Percentiles rank a stretch among this genome's conserved stretches.
Evolutionary conservation across 2,888 invertebrate species (phyloP).

Genomic region (Auanema freiburgensis): DNA sequence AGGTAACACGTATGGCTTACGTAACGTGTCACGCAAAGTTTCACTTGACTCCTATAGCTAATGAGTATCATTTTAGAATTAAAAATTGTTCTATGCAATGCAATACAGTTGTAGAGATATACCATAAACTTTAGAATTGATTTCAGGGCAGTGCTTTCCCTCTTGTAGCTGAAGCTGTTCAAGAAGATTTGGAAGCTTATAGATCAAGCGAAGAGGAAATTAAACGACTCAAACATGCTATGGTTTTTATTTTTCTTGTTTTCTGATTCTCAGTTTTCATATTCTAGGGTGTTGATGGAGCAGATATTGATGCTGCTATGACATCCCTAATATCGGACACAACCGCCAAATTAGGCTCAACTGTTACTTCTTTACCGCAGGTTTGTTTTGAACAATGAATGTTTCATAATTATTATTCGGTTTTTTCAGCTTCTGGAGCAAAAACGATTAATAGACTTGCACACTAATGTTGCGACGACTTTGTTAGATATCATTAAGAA

Average conservation of each 20-base stretch:
- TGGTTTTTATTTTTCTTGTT: conserved; percentile 70
- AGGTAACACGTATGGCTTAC: no score
- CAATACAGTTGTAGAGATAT: no score
- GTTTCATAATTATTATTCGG: not conserved
- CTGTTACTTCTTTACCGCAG: conserved; percentile 88
- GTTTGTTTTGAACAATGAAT: conserved; percentile 86
- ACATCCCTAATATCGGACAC: conserved; percentile 81
- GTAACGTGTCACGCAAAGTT: no score
- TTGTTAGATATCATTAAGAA: conserved; percentile 72
- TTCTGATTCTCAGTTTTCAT: conserved; percentile 4
- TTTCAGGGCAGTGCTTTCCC: conserved; percentile 68
- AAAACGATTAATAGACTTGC: conserved; percentile 84
- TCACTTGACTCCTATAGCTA: no score
- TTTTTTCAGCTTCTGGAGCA: conserved; percentile 26
- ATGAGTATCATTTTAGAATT: no score
- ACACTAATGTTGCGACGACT: conserved; percentile 91
- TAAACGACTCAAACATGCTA: conserved; percentile 86
- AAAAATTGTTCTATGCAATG: no score
- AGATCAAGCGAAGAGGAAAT: conserved; percentile 92
- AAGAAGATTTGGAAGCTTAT: conserved; percentile 94
- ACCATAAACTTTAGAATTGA: no score
- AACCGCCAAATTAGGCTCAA: conserved; percentile 83
- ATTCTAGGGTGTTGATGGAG: conserved; percentile 70
- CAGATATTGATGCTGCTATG: conserved; percentile 84
- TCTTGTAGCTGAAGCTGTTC: conserved; percentile 92